A percentile compares a stretch with the other conserved stretches of the same genome.
phyloP scores from a whole-genome alignment of 2,888 invertebrate species.

The Platynereis dumerilii region DNA sequence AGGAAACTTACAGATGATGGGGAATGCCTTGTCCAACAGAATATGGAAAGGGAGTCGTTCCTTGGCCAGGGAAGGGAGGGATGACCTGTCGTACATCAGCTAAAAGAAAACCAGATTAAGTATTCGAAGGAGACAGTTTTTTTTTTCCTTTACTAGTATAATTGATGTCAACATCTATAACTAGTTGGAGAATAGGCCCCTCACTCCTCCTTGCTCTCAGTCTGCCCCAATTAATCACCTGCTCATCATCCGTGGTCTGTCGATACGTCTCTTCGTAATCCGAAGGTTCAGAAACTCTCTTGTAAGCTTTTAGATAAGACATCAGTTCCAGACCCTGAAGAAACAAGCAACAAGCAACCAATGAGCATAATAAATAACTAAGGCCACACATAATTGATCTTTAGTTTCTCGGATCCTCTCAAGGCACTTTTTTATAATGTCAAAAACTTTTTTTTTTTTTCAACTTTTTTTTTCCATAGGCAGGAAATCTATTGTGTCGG shows the following conservation, averaged over 20 bases:
- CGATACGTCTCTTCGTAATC: slow-evolving; percentile 48
- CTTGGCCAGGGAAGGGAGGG: slow-evolving; percentile 38
- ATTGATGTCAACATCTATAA: no score
- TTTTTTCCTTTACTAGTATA: no score
- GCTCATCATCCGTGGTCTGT: slow-evolving; percentile 40
- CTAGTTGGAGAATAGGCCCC: no score
- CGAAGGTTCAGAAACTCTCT: slow-evolving; percentile 44
- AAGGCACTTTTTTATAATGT: no score
- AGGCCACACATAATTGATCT: no score
- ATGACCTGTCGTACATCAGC: slow-evolving; percentile 4
- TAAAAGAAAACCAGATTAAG: not conserved
- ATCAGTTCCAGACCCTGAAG: slow-evolving; percentile 28
- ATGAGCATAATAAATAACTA: no score
- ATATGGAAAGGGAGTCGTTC: slow-evolving; percentile 50
- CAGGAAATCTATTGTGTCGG: no score
- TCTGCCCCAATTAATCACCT: slow-evolving; percentile 40
- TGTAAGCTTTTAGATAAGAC: slow-evolving; percentile 48
- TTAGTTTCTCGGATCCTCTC: no score
- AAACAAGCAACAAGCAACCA: no score
- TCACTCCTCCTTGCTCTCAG: no score
- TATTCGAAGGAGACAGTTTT: not conserved
- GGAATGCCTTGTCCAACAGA: slow-evolving; percentile 33
- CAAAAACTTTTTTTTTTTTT: no score
- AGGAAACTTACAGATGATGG: not conserved
- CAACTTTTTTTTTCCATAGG: no score